These are phyloP conservation scores for Nomada fabriciana DNA, from an alignment of 2,888 invertebrate genomes.

Conservation along the genomic window DNA sequence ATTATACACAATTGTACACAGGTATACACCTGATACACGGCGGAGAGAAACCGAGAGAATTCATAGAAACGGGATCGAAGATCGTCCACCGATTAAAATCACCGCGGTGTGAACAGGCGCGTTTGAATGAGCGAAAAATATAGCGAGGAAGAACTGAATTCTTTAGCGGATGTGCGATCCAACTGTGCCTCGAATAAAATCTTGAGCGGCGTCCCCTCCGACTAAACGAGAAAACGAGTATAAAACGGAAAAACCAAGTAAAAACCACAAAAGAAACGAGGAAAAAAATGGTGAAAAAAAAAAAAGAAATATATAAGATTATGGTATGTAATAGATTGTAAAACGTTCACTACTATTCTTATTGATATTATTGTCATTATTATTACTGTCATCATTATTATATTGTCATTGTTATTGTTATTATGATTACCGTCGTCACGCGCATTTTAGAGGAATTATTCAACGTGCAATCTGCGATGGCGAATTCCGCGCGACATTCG, in stretches of 20 bases:
- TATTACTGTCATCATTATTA: slow-evolving; percentile 65
- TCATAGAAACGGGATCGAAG: too few species aligned
- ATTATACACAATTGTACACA: not conserved
- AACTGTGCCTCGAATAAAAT: slow-evolving; percentile 64
- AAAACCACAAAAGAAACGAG: slow-evolving; percentile 14
- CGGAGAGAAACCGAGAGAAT: not conserved
- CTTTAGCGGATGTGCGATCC: slow-evolving; percentile 52
- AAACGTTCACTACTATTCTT: slow-evolving; percentile 64
- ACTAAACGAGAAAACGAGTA: slow-evolving; percentile 32
- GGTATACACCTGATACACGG: not conserved
- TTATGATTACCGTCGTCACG: slow-evolving; percentile 49
- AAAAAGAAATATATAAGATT: slow-evolving; percentile 24
- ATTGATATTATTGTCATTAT: slow-evolving; percentile 64
- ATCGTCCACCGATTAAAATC: too few species aligned
- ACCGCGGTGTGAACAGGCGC: not conserved
- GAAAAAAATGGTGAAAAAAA: slow-evolving; percentile 8
- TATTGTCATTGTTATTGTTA: slow-evolving; percentile 65
- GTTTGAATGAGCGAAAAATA: not conserved
- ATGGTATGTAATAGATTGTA: slow-evolving; percentile 65
- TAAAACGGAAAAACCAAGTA: slow-evolving; percentile 2
- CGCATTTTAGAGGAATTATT: slow-evolving; percentile 55
- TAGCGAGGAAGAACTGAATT: not conserved
- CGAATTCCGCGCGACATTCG: slow-evolving; percentile 55
- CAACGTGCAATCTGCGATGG: slow-evolving; percentile 49
- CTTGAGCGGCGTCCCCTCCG: slow-evolving; percentile 66